phyloP scores from a whole-genome alignment of 2,797 vertebrate genomes.

The Arrhamphus sclerolepis region DNA sequence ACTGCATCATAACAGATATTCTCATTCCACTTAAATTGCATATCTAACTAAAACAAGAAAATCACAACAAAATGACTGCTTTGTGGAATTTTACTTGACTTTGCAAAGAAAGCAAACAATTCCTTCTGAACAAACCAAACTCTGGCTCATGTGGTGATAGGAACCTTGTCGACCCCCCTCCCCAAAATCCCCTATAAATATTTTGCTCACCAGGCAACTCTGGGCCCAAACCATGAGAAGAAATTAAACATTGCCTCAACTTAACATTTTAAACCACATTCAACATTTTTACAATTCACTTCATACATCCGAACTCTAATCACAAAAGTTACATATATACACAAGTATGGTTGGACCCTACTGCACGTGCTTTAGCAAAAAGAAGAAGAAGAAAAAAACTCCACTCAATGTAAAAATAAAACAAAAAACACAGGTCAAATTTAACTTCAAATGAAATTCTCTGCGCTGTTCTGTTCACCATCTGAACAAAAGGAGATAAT shows the following conservation, averaged over 20 bases:
- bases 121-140: conserved; percentile 59
- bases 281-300: conserved; percentile 59
- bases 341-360: conserved; percentile 52
- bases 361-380: conserved; percentile 64
- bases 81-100: conserved; percentile 76
- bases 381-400: conserved; percentile 51
- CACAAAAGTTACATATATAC: conserved; percentile 71
- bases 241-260: conserved; percentile 66
- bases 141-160: conserved; percentile 44
- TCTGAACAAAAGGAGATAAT: conserved; percentile 36
- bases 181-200: conserved; percentile 45
- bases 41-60: not conserved
- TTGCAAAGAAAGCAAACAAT: conserved; percentile 59
- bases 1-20: not conserved
- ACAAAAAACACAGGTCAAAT: conserved; percentile 27
- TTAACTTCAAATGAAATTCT: conserved; percentile 48
- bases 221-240: conserved; percentile 56
- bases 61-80: conserved; percentile 26
- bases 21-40: not conserved
- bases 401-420: conserved; percentile 10
- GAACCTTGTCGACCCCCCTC: conserved; percentile 23
- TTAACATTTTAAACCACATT: conserved; percentile 65
- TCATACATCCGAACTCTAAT: conserved; percentile 47
- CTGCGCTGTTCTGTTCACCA: conserved; percentile 39
- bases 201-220: conserved; percentile 33